A percentile compares a stretch with the other conserved stretches of the same genome.
Evolutionary conservation across 64 coral and sea anemone genomes (phyloP).

Genomic region (Stylophora pistillata): DNA sequence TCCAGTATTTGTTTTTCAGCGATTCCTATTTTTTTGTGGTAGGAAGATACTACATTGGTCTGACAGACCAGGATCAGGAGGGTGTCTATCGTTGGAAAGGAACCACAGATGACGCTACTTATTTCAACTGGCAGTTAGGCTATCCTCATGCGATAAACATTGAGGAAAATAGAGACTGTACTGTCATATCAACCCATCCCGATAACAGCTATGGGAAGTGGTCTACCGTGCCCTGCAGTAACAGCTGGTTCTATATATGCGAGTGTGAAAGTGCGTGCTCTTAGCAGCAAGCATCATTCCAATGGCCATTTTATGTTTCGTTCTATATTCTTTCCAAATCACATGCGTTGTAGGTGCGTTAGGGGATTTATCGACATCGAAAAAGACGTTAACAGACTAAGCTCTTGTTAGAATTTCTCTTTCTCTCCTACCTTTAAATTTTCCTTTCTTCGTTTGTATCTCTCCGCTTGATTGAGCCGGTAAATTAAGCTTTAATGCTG

Average conservation of each 20-base stretch:
- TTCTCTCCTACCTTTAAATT: no score
- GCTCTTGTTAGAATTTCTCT: no score
- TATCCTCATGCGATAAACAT: neutral
- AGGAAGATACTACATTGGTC: slow-evolving; percentile 2
- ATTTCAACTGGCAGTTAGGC: neutral
- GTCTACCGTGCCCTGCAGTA: neutral
- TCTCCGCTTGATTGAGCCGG: no score
- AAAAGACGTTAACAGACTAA: no score
- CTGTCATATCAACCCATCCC: neutral
- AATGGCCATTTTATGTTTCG: neutral
- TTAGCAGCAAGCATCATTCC: neutral
- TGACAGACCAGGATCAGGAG: neutral
- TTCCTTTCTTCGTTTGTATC: no score
- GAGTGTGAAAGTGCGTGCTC: neutral
- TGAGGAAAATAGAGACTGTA: neutral
- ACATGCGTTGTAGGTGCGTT: no score
- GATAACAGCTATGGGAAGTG: neutral
- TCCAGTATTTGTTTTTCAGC: neutral
- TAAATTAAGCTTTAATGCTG: no score
- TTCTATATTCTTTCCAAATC: no score
- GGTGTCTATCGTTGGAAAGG: neutral
- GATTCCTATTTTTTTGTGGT: neutral
- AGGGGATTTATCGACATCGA: no score
- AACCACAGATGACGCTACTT: neutral
- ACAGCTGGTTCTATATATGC: neutral